Evolutionary conservation across 2,888 invertebrate genomes (phyloP).

Genomic region (Lomographa bimaculata): DNA sequence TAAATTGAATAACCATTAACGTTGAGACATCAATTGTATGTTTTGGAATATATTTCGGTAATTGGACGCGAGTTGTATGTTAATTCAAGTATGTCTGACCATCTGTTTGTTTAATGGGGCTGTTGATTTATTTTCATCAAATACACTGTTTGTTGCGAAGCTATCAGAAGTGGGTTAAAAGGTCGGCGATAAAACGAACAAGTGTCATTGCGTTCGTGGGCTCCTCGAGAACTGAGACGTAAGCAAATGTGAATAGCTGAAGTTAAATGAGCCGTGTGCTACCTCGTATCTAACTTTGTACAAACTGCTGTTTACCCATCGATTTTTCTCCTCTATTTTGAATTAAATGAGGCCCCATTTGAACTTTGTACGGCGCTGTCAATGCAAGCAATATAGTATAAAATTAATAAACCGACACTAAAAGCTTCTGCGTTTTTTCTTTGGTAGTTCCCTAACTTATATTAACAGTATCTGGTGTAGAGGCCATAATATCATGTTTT

Average conservation of each 20-base stretch:
- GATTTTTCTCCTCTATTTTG: constrained; percentile 47
- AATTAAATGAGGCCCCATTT: constrained; percentile 49
- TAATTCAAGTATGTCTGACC: too few relatives aligned
- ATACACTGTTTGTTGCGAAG: too few relatives aligned
- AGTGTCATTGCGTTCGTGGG: constrained; percentile 59
- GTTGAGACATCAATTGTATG: too few relatives aligned
- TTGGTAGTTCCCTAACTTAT: constrained; percentile 2
- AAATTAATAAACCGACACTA: constrained; percentile 26
- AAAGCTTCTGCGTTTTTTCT: constrained; percentile 12
- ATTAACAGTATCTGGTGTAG: too few relatives aligned
- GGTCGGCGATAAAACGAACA: constrained; percentile 65
- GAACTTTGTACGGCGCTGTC: constrained; percentile 38
- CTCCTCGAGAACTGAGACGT: constrained; percentile 56
- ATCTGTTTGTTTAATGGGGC: too few relatives aligned
- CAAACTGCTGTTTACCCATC: constrained; percentile 52
- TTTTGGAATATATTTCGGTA: too few relatives aligned
- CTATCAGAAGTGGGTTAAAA: constrained; percentile 51
- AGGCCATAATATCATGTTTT: too few relatives aligned
- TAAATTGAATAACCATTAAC: too few relatives aligned
- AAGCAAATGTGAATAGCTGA: constrained; percentile 67
- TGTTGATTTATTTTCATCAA: too few relatives aligned
- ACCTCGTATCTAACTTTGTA: constrained; percentile 54
- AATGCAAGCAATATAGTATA: constrained; percentile 31
- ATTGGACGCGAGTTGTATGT: too few relatives aligned
- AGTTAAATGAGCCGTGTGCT: constrained; percentile 68